phyloP scores from a whole-genome alignment of 2,113 vertebrate genomes.

The Oceanodroma tethys region DNA sequence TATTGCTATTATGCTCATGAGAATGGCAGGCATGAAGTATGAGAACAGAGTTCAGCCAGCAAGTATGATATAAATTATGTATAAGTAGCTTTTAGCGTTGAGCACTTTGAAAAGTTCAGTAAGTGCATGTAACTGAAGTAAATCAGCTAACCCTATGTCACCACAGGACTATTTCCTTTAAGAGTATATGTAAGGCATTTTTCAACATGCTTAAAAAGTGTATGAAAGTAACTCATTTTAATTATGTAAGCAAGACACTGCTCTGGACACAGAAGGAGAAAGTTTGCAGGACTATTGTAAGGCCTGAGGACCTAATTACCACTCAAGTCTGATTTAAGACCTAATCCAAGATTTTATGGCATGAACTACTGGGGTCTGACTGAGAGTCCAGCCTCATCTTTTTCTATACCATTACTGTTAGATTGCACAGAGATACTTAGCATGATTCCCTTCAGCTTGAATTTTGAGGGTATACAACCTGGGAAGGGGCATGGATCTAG shows the following conservation, averaged over 20 bases:
- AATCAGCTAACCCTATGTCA: neutral
- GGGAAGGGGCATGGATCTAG: neutral
- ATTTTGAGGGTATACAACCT: neutral
- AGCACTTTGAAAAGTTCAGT: constrained; percentile 14
- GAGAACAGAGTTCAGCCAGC: constrained; percentile 27
- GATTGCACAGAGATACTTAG: neutral
- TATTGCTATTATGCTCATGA: constrained; percentile 18
- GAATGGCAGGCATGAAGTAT: neutral
- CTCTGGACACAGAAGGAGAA: neutral
- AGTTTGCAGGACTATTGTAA: neutral
- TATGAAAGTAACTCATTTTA: neutral
- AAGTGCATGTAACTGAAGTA: neutral
- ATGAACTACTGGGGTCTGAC: neutral
- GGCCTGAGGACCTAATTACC: neutral
- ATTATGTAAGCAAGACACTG: neutral
- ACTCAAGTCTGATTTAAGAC: neutral
- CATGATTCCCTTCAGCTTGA: neutral
- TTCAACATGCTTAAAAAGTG: neutral
- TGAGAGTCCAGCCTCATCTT: neutral
- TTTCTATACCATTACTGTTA: neutral
- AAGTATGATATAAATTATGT: constrained; percentile 38
- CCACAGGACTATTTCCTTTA: neutral
- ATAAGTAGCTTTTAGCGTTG: constrained; percentile 14
- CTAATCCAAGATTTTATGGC: neutral
- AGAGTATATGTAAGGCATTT: neutral